A percentile compares a stretch with the other conserved stretches of the same genome.
Evolutionary conservation across 2,797 vertebrate species (phyloP).

Genomic region (Vultur gryphus): DNA sequence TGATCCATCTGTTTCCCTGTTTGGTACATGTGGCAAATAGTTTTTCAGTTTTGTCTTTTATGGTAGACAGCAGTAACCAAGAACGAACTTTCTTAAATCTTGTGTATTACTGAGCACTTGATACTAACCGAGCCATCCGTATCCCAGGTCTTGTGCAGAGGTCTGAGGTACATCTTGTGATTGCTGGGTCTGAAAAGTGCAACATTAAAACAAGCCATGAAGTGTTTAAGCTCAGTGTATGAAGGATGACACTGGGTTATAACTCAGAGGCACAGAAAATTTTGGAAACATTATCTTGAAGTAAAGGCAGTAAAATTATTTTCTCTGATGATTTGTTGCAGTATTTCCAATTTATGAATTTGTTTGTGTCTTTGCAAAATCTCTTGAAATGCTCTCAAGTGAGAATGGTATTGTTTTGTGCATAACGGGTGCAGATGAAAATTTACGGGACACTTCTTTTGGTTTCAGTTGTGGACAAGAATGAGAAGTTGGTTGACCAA

Average conservation of each 20-base stretch:
- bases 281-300: background rate
- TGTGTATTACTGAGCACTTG: constrained; percentile 79
- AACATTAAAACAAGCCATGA: constrained; percentile 85
- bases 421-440: background rate
- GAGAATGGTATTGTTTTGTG: background rate
- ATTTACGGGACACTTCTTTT: background rate
- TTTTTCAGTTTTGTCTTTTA: background rate
- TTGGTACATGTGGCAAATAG: background rate
- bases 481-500: background rate
- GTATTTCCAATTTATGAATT: background rate
- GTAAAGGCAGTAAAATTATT: background rate
- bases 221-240: constrained; percentile 91
- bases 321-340: background rate
- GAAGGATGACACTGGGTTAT: constrained; percentile 90
- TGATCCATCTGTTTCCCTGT: background rate
- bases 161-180: constrained; percentile 75
- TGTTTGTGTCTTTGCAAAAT: background rate
- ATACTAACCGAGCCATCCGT: constrained; percentile 87
- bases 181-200: constrained; percentile 89
- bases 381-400: background rate
- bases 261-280: constrained; percentile 88
- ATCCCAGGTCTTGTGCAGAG: constrained; percentile 63
- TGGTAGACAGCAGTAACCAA: background rate
- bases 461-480: background rate
- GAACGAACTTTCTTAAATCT: background rate